phyloP scores from a whole-genome alignment of 2,888 invertebrate species.

The Coelinius sp. region DNA sequence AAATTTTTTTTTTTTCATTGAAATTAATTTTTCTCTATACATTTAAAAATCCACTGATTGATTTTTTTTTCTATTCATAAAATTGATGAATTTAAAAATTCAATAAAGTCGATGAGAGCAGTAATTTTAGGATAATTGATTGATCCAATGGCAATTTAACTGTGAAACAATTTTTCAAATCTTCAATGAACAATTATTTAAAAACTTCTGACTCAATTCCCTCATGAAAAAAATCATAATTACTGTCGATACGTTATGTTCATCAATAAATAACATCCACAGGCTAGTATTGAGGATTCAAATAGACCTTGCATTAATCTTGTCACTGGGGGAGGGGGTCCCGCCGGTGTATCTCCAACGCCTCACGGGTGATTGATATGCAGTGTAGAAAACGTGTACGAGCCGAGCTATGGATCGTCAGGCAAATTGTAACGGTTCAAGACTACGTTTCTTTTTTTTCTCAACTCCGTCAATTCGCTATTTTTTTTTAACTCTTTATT shows the following conservation, averaged over 20 bases:
- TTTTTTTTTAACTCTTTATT: not conserved
- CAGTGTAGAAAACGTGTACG: not conserved
- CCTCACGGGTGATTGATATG: constrained; percentile 31
- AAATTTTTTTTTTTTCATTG: too few species aligned
- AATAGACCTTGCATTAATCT: constrained; percentile 36
- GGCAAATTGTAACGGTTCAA: constrained; percentile 8
- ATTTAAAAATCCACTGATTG: too few species aligned
- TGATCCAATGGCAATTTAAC: not conserved
- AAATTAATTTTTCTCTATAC: too few species aligned
- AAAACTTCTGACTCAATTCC: not conserved
- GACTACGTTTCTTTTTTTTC: not conserved
- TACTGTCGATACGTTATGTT: not conserved
- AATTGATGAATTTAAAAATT: not conserved
- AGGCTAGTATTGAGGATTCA: constrained; percentile 2
- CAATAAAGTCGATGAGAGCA: not conserved
- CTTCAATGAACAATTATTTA: not conserved
- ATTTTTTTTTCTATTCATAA: not conserved
- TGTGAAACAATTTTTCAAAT: not conserved
- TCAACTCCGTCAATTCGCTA: not conserved
- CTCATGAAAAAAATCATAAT: not conserved
- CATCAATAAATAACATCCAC: constrained; percentile 14
- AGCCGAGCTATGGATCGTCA: not conserved
- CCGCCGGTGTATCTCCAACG: constrained; percentile 3
- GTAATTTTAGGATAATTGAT: not conserved
- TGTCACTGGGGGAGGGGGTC: not conserved